phyloP scores from a whole-genome alignment of 92 coral and sea anemone species.

The Epizoanthus stellaris region DNA sequence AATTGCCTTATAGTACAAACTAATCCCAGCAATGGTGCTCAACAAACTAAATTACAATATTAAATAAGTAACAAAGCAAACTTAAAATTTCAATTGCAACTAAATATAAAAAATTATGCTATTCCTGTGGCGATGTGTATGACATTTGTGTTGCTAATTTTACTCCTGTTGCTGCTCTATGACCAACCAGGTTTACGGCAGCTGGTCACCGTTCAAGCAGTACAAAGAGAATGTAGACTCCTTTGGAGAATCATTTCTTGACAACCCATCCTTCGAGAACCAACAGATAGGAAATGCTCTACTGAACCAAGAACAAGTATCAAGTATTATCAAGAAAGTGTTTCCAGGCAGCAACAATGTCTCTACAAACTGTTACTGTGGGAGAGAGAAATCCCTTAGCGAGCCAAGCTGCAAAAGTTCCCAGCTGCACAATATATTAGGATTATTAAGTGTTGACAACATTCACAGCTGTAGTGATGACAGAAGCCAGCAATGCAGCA shows the following conservation, averaged over 20 bases:
- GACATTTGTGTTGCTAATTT: not conserved
- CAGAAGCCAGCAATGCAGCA: not conserved
- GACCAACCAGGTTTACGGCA: constrained; percentile 41
- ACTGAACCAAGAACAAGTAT: constrained; percentile 6
- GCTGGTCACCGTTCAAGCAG: constrained; percentile 78
- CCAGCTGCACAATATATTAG: not conserved
- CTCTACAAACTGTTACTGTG: constrained; percentile 10
- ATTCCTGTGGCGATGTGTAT: not conserved
- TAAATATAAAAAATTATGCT: too few relatives aligned
- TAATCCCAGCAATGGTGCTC: too few relatives aligned
- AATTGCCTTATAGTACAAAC: too few relatives aligned
- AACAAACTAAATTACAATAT: too few relatives aligned
- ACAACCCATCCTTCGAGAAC: constrained; percentile 12
- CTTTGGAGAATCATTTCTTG: not conserved
- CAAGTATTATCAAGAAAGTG: not conserved
- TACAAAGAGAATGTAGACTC: constrained; percentile 36
- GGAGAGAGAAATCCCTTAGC: not conserved
- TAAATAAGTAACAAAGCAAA: too few relatives aligned
- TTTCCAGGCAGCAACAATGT: not conserved
- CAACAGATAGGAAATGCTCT: not conserved
- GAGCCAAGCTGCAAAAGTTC: not conserved
- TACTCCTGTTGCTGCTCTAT: not conserved
- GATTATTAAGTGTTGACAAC: not conserved
- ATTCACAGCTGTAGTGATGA: not conserved
- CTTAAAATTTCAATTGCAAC: too few relatives aligned